phyloP scores from a whole-genome alignment of 2,888 invertebrate species.

The Archips crataeganus region DNA sequence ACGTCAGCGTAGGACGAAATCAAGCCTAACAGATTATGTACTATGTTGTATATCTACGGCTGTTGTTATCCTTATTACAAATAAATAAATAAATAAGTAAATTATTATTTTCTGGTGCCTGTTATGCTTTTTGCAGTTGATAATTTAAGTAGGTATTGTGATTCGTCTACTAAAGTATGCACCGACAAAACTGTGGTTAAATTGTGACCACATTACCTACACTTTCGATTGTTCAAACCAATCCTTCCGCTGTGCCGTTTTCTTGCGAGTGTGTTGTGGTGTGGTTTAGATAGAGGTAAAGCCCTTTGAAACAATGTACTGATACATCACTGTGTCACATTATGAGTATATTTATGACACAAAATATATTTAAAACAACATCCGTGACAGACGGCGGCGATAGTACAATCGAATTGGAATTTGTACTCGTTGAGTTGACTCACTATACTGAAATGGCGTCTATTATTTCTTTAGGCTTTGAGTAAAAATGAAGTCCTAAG shows the following conservation, averaged over 20 bases:
- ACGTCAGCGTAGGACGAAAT: too few species aligned
- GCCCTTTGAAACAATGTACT: neutral
- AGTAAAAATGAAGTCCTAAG: too few species aligned
- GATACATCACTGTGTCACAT: neutral
- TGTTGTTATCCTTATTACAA: too few species aligned
- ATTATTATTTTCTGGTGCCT: neutral
- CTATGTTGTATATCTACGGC: too few species aligned
- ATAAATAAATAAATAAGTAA: too few species aligned
- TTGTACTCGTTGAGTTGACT: slow-evolving; percentile 22
- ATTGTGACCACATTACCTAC: neutral
- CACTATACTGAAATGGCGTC: slow-evolving; percentile 17
- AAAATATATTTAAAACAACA: neutral
- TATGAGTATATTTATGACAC: neutral
- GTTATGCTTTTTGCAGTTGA: too few species aligned
- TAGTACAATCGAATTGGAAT: slow-evolving; percentile 21
- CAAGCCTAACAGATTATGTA: too few species aligned
- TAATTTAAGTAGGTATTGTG: too few species aligned
- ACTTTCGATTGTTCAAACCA: neutral
- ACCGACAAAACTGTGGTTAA: neutral
- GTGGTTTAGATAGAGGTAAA: neutral
- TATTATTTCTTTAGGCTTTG: neutral
- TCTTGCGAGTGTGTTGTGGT: neutral
- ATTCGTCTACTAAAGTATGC: too few species aligned
- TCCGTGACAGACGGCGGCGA: neutral
- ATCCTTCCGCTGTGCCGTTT: neutral